Conservation (phyloP, 2,888 invertebrate genomes). For the Lypha dubia region DNA sequence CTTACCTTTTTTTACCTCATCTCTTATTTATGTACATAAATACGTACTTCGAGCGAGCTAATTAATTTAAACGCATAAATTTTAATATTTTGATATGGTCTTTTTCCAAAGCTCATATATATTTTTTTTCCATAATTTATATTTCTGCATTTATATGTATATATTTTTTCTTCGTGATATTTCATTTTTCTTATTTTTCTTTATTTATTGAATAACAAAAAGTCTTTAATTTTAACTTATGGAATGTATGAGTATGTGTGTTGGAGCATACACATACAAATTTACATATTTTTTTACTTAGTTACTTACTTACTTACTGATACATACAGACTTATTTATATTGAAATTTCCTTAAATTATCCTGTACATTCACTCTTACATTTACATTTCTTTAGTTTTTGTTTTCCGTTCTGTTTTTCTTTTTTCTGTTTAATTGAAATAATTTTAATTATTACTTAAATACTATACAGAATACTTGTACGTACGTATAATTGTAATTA, state of each 20-base stretch:
- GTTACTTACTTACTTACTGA: conserved; percentile 7
- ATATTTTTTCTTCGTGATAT: conserved; percentile 35
- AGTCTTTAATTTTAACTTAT: conserved; percentile 70
- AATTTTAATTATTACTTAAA: conserved; percentile 57
- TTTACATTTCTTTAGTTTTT: conserved; percentile 39
- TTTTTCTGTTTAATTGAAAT: conserved; percentile 23
- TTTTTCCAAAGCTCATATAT: conserved; percentile 67
- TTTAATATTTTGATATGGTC: conserved; percentile 66
- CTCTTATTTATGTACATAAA: too few relatives aligned
- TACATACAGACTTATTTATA: conserved; percentile 34
- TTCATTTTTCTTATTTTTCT: conserved; percentile 38
- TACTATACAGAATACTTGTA: conserved; percentile 54
- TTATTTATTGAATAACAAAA: conserved; percentile 66
- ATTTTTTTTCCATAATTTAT: conserved; percentile 50
- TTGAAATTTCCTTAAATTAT: conserved; percentile 13
- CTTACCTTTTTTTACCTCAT: conserved; percentile 4
- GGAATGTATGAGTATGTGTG: conserved; percentile 48
- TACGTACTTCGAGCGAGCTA: neutral
- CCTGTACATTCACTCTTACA: conserved; percentile 54
- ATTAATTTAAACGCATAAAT: conserved; percentile 44
- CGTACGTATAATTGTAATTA: conserved; percentile 59
- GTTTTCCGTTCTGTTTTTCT: neutral
- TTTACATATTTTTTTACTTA: conserved; percentile 22
- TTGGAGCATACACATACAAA: conserved; percentile 12
- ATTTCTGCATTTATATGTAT: conserved; percentile 65